These are phyloP conservation scores for Hirtodrosophila cameraria DNA, from an alignment of 2,888 invertebrate species.

Conservation along the genomic window DNA sequence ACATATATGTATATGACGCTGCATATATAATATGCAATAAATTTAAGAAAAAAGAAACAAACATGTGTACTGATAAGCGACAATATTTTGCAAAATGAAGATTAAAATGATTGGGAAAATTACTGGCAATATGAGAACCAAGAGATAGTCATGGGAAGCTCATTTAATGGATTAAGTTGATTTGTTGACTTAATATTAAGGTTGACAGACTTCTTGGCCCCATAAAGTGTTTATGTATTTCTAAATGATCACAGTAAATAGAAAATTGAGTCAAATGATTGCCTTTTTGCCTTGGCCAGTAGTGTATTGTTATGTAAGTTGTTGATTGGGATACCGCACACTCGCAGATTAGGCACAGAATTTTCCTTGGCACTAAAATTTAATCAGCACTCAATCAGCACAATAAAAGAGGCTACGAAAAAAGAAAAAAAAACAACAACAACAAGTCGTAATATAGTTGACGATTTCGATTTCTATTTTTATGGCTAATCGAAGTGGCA, in stretches of 20 bases:
- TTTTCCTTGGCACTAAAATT: slow-evolving; percentile 55
- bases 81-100: slow-evolving; percentile 10
- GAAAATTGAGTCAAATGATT: slow-evolving; percentile 8
- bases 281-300: background rate
- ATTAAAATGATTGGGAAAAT: slow-evolving; percentile 35
- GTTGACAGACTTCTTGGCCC: too few relatives aligned
- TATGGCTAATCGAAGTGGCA: slow-evolving; percentile 43
- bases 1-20: background rate
- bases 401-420: slow-evolving; percentile 30
- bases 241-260: slow-evolving; percentile 9
- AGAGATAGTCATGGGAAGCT: background rate
- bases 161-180: too few relatives aligned
- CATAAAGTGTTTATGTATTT: too few relatives aligned
- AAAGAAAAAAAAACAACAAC: slow-evolving; percentile 14
- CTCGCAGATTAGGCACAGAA: slow-evolving; percentile 30
- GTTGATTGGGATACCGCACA: slow-evolving; percentile 34
- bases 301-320: slow-evolving; percentile 30
- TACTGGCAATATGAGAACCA: slow-evolving; percentile 14
- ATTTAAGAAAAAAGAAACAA: background rate
- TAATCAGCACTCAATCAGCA: slow-evolving; percentile 59
- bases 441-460: slow-evolving; percentile 24
- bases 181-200: too few relatives aligned
- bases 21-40: background rate
- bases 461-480: slow-evolving; percentile 24
- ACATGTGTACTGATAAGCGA: slow-evolving; percentile 47